Evolutionary conservation across 2,113 vertebrate species (phyloP).

Genomic region (Peromyscus leucopus): DNA sequence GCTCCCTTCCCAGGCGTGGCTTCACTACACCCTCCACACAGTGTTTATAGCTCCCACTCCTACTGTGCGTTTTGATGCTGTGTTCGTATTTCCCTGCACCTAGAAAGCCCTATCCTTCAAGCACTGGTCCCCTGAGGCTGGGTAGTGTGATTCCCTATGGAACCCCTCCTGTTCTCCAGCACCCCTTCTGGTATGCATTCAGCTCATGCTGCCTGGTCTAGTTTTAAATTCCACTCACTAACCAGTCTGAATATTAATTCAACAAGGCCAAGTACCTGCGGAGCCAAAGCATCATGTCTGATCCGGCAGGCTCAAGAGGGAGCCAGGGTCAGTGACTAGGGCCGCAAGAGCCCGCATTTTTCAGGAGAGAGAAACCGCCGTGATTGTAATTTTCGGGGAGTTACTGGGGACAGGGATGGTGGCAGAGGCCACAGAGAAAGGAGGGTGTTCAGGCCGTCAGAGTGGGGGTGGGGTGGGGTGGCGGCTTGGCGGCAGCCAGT

Average conservation of each 20-base stretch:
- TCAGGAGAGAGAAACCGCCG: neutral
- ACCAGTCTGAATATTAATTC: neutral
- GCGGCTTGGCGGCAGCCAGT: neutral
- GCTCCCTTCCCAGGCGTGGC: neutral
- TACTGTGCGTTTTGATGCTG: too few species aligned
- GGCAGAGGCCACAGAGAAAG: neutral
- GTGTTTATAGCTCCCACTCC: neutral
- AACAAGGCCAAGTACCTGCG: neutral
- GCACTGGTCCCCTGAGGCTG: neutral
- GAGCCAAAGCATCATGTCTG: neutral
- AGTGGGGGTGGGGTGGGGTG: neutral
- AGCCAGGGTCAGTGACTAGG: neutral
- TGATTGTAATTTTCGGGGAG: neutral
- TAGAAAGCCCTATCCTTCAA: neutral
- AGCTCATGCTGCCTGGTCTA: neutral
- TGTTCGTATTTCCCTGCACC: neutral
- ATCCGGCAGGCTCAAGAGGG: neutral
- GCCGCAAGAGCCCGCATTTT: neutral
- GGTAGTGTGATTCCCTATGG: neutral
- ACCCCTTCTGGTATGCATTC: neutral
- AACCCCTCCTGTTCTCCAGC: neutral
- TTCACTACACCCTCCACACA: neutral
- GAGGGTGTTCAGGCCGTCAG: neutral
- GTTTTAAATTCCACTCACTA: neutral
- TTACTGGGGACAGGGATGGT: neutral